These are phyloP conservation scores for Tetragnatha montana DNA, from an alignment of 2,888 invertebrate species.

Conservation along the genomic window DNA sequence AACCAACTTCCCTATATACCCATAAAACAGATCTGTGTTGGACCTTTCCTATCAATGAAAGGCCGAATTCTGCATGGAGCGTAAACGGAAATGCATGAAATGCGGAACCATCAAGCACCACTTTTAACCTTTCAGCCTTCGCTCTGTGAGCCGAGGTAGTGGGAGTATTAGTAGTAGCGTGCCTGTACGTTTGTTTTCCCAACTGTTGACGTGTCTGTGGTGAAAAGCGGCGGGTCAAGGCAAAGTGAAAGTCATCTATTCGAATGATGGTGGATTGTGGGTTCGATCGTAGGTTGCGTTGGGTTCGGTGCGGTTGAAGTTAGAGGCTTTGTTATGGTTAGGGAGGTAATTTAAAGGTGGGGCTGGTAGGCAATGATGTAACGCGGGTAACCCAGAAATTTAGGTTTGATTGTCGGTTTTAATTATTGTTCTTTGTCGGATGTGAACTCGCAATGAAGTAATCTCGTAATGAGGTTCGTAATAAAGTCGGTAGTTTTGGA, in stretches of 20 bases:
- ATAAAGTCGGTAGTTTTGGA: no score
- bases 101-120: background rate
- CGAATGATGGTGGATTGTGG: background rate
- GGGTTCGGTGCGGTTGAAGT: background rate
- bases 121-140: slow-evolving; percentile 6
- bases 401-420: no score
- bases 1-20: background rate
- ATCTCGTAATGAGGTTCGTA: no score
- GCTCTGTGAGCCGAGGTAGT: background rate
- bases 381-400: background rate
- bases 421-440: no score
- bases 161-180: background rate
- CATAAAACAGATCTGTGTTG: background rate
- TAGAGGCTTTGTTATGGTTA: background rate
- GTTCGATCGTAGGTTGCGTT: background rate
- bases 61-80: no score
- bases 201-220: slow-evolving; percentile 13
- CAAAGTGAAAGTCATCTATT: slow-evolving; percentile 10
- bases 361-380: background rate
- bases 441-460: no score
- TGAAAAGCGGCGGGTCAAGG: slow-evolving; percentile 6
- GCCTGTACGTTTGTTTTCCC: slow-evolving; percentile 10
- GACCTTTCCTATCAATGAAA: background rate
- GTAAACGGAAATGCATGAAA: background rate
- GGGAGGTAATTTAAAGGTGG: background rate